Evolutionary conservation across 35 echinoderm and acorn worm genomes (phyloP).

Genomic region (Holothuria glaberrima): DNA sequence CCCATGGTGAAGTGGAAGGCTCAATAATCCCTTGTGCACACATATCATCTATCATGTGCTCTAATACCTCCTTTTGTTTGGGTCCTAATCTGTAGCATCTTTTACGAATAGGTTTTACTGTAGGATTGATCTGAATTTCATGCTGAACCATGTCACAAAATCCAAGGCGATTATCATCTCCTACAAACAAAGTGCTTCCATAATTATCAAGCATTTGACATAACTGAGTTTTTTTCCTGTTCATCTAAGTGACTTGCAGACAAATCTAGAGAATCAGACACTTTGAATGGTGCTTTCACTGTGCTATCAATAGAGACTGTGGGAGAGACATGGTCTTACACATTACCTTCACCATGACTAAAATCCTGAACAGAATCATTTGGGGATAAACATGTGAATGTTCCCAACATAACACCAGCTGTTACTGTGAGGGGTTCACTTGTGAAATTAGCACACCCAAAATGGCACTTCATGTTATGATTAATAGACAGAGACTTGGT

Average conservation of each 20-base stretch:
- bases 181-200: not conserved
- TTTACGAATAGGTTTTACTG: too few species aligned
- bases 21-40: constrained; percentile 14
- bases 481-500: constrained; percentile 19
- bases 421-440: not conserved
- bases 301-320: not conserved
- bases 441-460: constrained; percentile 35
- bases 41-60: constrained; percentile 33
- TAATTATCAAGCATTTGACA: not conserved
- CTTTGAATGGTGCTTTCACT: too few species aligned
- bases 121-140: too few species aligned
- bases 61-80: not conserved
- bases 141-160: constrained; percentile 36
- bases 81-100: too few species aligned
- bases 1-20: constrained; percentile 35
- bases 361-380: too few species aligned
- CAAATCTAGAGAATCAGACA: too few species aligned
- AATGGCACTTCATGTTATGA: constrained; percentile 15
- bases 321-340: too few species aligned
- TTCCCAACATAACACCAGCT: too few species aligned
- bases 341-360: too few species aligned
- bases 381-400: too few species aligned
- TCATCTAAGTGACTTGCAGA: too few species aligned
- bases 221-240: not conserved
- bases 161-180: not conserved